Base-by-base conservation (phyloP, 2,888 invertebrate genomes). In the Phragmatobia fuliginosa region DNA sequence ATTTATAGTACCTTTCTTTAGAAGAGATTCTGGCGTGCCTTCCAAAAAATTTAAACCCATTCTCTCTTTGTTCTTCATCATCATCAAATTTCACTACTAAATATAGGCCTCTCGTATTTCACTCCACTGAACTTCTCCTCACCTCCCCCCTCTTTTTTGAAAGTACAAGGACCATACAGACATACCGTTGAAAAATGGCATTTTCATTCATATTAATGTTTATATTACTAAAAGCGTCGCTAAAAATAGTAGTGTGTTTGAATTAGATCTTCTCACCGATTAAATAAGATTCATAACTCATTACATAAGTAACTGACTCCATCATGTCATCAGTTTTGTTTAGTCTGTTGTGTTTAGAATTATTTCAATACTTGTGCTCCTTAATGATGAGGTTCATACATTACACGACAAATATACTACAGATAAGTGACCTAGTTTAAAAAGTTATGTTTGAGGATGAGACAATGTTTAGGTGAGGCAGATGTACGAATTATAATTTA, bases 311-410 rank as follows among this genome's bases (percentile, higher is more conserved):
- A 36, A n/a, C n/a, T 32, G 41, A 31, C 41, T 28, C 8, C 31
- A 62, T 32, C 62, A 63, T 21, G 52, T 62, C 6, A 1, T 62
- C 31, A 45, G 28, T 63, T 14, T 49, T 49, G 21, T 31, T 31
- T 38, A 38, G 25, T 63, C 21, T 63, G 21, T n/a, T 32, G 11
- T 63, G 49, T 63, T 63, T 32, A 32, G 7, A 45, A 63, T 52
- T 52, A 52, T 45, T 31, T 21, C 11, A 16, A 63, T 62, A 38
- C 8, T 28, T 38, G 41, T 3, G 45, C 16, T 2, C 25, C 36
- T 6, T 61, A 10, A 41, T 45, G 31, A 31, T 41, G 21, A 62
- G 6, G 28, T 1, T n/a, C 25, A 16, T 7, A 1, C 21, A n/a
- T 6, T 3, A 11, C 5, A n/a, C 14, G n/a, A 10, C 6, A 36